Percentiles rank a stretch among this genome's conserved stretches.
These are phyloP conservation scores for Tapirus terrestris DNA, from an alignment of 2,113 vertebrate genomes.

Conservation along the genomic window DNA sequence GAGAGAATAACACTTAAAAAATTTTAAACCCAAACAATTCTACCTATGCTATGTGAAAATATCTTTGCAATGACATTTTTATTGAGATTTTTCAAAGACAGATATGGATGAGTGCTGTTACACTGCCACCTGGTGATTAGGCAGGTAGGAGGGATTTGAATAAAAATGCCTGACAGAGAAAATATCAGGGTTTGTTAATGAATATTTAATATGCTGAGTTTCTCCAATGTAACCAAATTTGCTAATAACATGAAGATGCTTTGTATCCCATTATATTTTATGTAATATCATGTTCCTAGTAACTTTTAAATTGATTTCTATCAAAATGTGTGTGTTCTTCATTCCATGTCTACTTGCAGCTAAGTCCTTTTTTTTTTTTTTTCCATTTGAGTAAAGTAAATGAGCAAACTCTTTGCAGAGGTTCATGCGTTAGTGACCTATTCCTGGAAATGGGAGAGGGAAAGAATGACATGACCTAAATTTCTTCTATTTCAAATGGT, in stretches of 20 bases:
- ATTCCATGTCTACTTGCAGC: not conserved
- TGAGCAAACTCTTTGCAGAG: not conserved
- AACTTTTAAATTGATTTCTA: not conserved
- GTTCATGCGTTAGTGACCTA: not conserved
- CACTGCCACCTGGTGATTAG: constrained; percentile 72
- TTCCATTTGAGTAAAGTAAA: not conserved
- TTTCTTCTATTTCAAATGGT: constrained; percentile 39
- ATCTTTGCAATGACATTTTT: not conserved
- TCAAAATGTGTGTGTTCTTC: not conserved
- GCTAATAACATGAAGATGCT: not conserved
- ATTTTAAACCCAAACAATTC: not conserved
- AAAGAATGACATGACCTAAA: not conserved
- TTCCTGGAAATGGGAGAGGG: not conserved
- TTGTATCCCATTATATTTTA: not conserved
- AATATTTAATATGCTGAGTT: not conserved
- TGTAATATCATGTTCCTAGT: not conserved
- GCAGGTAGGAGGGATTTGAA: not conserved
- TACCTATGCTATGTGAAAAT: constrained; percentile 1
- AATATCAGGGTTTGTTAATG: not conserved
- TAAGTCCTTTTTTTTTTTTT: not conserved
- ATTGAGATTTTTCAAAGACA: not conserved
- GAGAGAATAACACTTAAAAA: constrained; percentile 9
- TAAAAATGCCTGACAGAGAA: not conserved
- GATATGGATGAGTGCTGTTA: not conserved
- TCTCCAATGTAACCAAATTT: not conserved